Evolutionary conservation across 2,888 invertebrate species (phyloP), one percentile per base, ranked within the genome.

Genomic region (Temnothorax rugatulus): DNA sequence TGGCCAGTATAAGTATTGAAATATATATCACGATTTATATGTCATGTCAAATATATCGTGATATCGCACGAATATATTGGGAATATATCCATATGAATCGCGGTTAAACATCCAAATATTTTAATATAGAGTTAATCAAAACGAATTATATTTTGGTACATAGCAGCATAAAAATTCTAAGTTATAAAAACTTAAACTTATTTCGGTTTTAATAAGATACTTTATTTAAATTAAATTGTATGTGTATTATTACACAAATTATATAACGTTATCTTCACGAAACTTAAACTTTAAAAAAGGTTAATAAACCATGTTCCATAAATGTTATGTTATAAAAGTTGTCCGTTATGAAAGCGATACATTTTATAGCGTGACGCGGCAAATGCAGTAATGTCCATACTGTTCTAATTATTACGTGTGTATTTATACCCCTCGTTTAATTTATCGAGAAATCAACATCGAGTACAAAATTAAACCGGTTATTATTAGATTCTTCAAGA

Each of bases 401-500:
- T 74, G 64, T 29, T 64, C 34, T 34, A 34, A 34, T 34, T 34
- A 77, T 66, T 63, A 73, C 71, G 86, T 84, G 61, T 47, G 4
- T 18, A 25, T n/a, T 29, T 29, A 29, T 47, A 34, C 0, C 13
- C 61, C 52, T 44, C 21, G 64, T 54, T 50, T 50, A 34, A 7
- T 34, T 50, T 50, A 66, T 63, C 75, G 76, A 25, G 68, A 29
- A 71, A 44, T 61, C 38, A 7, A 34, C 34, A 7, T 5, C n/a
- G 75, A 21, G 47, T 21, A 63, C n/a, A 54, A 79, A 82, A 86
- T 75, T 75, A 50, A 69, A 38, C 8, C 38, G 71, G 47, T 52
- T 64, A 79, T 86, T 75, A 69, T 75, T 63, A 0, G 34, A 34
- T 34, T 34, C 74, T 21, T 66, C 77, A 84, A 79, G 84, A 84